phyloP scores from a whole-genome alignment of 2,888 invertebrate species.

The Torymus texanus region DNA sequence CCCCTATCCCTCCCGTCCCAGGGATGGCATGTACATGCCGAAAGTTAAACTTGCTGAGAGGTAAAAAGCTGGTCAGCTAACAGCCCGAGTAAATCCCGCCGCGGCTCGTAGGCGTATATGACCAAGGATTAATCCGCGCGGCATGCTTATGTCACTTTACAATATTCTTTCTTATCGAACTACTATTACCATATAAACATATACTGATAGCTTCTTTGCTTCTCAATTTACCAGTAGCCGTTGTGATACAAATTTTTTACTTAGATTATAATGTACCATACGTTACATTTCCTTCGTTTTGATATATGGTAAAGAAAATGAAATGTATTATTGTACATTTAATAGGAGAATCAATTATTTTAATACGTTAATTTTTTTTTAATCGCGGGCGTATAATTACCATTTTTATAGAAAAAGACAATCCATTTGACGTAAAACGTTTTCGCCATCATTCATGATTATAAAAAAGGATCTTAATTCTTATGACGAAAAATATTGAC shows the following conservation, averaged over 20 bases:
- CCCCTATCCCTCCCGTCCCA: constrained; percentile 77
- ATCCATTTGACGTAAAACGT: not conserved
- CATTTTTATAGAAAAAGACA: not conserved
- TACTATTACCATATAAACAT: not conserved
- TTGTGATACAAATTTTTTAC: constrained; percentile 13
- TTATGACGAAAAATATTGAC: too few species aligned
- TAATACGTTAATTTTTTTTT: constrained; percentile 8
- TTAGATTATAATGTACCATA: not conserved
- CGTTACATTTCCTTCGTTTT: too few species aligned
- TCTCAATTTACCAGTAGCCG: not conserved
- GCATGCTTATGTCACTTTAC: constrained; percentile 8
- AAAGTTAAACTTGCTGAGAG: constrained; percentile 71
- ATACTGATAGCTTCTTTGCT: not conserved
- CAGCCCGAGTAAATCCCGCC: not conserved
- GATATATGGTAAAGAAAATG: not conserved
- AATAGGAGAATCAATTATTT: not conserved
- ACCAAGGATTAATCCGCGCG: constrained; percentile 17
- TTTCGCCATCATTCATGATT: too few species aligned
- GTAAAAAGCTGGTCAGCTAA: not conserved
- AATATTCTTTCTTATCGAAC: constrained; percentile 2
- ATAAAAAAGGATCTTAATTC: too few species aligned
- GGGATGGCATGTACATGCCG: too few species aligned
- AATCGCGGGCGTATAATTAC: not conserved
- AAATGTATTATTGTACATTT: constrained; percentile 37
- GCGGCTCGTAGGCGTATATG: not conserved